phyloP scores from a whole-genome alignment of 2,888 invertebrate species.

The Aphodius granarius region DNA sequence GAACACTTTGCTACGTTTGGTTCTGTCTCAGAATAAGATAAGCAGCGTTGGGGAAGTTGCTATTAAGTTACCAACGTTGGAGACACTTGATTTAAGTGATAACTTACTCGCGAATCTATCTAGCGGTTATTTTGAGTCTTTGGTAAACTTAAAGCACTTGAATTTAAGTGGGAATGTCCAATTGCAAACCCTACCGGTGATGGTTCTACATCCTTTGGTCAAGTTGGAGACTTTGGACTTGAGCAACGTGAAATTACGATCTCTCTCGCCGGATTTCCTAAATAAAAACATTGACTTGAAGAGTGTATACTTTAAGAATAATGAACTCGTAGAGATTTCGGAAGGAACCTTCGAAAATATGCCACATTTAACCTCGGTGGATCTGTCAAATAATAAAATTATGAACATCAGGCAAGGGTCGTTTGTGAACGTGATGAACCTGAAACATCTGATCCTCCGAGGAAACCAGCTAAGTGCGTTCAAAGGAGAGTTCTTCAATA shows the following conservation, averaged over 20 bases:
- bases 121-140: conserved; percentile 65
- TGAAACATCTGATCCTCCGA: conserved; percentile 70
- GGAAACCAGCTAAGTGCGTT: conserved; percentile 80
- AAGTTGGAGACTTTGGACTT: conserved; percentile 72
- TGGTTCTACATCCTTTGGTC: conserved; percentile 70
- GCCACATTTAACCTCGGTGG: conserved; percentile 71
- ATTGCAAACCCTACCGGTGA: conserved; percentile 64
- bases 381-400: conserved; percentile 79
- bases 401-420: conserved; percentile 73
- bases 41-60: conserved; percentile 67
- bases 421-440: conserved; percentile 76
- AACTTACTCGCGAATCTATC: conserved; percentile 77
- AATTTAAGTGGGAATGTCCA: conserved; percentile 78
- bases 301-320: conserved; percentile 70
- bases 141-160: conserved; percentile 69
- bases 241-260: conserved; percentile 73
- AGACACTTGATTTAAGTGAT: conserved; percentile 75
- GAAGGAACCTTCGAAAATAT: conserved; percentile 78
- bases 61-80: conserved; percentile 64
- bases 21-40: conserved; percentile 74
- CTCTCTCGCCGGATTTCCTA: conserved; percentile 72
- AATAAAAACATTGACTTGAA: conserved; percentile 67
- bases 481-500: conserved; percentile 83
- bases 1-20: conserved; percentile 69
- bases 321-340: conserved; percentile 74